Evolutionary conservation across 2,888 invertebrate species (phyloP), one percentile per base, ranked within the genome.

Genomic region (Synanthedon myopaeformis): DNA sequence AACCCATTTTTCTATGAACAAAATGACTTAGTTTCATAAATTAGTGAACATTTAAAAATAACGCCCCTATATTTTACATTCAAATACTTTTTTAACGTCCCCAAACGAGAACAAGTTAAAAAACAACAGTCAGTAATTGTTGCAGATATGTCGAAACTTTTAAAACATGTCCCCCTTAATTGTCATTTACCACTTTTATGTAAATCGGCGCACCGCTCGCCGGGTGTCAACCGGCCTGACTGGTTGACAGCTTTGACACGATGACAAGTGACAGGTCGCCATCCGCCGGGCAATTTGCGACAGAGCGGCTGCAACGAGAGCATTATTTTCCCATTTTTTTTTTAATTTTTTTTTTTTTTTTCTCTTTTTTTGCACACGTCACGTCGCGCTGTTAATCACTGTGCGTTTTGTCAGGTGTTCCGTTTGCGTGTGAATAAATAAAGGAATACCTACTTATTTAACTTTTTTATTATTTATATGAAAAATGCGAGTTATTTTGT

Each of bases 151-250:
- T 45, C 45, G 45, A 45, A n/a, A 41, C n/a, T 51, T 14, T n/a
- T 35, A 35, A 41, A 66, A 69, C 71, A 68, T 66, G 63, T 67
- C 68, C 72, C 73, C 35, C 77, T 76, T 77, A 77, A 77, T 77
- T 77, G 77, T 77, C 78, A 76, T 68, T 75, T 76, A 73, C 70
- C 73, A 75, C 73, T 77, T 78, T 77, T 80, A 84, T 82, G 84
- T 79, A 78, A 82, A 82, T 82, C 77, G 74, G 70, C 67, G 76
- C 75, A 67, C 74, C 65, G 68, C 67, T 66, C 67, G 69, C 66
- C 67, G 70, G 66, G 69, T 75, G 76, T 77, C 80, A 72, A 59
- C 59, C 56, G 56, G 62, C 53, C 56, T 69, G 76, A 74, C 76
- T 72, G 65, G 57, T 59, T 71, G 82, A 77, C 80, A 79, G 66